These are phyloP conservation scores for Tetranychus urticae DNA, from an alignment of 1,140 invertebrate genomes.

Conservation along the genomic window DNA sequence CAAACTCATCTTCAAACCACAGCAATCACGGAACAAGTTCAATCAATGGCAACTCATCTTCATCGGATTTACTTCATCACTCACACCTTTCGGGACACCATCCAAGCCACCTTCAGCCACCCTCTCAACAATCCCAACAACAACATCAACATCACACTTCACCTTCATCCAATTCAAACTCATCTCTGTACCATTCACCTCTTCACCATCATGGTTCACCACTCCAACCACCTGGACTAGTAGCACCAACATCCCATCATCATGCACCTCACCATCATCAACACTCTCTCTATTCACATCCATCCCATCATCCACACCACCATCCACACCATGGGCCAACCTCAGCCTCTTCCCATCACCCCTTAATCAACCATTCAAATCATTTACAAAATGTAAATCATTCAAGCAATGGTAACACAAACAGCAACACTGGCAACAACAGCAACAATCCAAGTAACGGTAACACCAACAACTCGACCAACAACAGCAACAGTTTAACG, in stretches of 20 bases:
- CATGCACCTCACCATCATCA: slow-evolving; percentile 18
- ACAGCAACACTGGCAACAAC: no score
- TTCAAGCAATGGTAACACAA: no score
- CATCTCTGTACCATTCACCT: slow-evolving; percentile 34
- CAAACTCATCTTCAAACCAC: no score
- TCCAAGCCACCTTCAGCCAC: neutral
- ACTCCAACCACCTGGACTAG: slow-evolving; percentile 22
- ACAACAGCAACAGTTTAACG: neutral
- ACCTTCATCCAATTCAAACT: slow-evolving; percentile 19
- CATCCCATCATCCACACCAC: neutral
- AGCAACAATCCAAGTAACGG: no score
- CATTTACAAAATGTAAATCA: no score
- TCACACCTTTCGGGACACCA: neutral
- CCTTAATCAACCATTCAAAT: neutral
- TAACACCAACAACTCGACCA: no score
- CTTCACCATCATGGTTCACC: slow-evolving; percentile 21
- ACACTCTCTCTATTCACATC: slow-evolving; percentile 22
- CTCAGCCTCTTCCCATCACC: neutral
- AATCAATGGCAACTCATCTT: no score
- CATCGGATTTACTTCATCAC: no score
- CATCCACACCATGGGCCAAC: slow-evolving; percentile 18
- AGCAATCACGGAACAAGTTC: no score
- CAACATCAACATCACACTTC: slow-evolving; percentile 7
- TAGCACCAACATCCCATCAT: slow-evolving; percentile 19
- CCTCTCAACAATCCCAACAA: neutral